Percentiles rank a stretch among this genome's conserved stretches.
Evolutionary conservation across 2,888 invertebrate genomes (phyloP).

Genomic region (Andrena chrysosceles): DNA sequence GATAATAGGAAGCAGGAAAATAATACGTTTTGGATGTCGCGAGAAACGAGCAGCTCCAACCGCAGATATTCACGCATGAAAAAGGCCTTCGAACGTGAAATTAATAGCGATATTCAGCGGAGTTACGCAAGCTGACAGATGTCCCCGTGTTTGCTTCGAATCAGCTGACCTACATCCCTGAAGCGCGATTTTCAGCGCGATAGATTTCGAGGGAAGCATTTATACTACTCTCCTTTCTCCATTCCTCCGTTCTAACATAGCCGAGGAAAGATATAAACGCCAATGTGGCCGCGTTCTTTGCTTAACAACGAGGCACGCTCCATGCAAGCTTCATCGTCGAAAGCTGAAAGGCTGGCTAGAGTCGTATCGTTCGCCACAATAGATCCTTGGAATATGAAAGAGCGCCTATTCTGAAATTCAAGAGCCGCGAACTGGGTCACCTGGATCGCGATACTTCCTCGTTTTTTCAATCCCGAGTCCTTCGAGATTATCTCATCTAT

Average conservation of each 20-base stretch:
- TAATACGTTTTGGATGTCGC: slow-evolving; percentile 47
- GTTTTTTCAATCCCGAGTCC: slow-evolving; percentile 46
- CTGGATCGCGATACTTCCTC: slow-evolving; percentile 62
- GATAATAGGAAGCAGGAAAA: slow-evolving; percentile 57
- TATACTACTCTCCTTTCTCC: neutral
- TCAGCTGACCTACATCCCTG: slow-evolving; percentile 50
- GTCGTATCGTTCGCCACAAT: slow-evolving; percentile 47
- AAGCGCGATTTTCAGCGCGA: neutral
- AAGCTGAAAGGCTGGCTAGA: slow-evolving; percentile 20
- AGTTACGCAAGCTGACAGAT: slow-evolving; percentile 62
- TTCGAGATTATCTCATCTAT: slow-evolving; percentile 54
- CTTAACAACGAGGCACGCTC: neutral
- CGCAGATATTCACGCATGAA: slow-evolving; percentile 55
- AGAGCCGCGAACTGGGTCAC: slow-evolving; percentile 70
- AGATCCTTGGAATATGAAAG: slow-evolving; percentile 49
- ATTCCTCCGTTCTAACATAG: neutral
- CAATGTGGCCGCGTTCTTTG: neutral
- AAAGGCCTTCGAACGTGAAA: slow-evolving; percentile 45
- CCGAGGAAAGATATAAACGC: neutral
- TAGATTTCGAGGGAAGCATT: neutral
- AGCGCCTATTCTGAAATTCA: slow-evolving; percentile 69
- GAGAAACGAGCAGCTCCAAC: slow-evolving; percentile 51
- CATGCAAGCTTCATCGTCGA: neutral
- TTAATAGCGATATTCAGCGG: slow-evolving; percentile 56
- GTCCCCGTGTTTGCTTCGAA: slow-evolving; percentile 33